Base-by-base conservation (phyloP, 2,797 vertebrate species). In the Microctenopoma lineatum region DNA sequence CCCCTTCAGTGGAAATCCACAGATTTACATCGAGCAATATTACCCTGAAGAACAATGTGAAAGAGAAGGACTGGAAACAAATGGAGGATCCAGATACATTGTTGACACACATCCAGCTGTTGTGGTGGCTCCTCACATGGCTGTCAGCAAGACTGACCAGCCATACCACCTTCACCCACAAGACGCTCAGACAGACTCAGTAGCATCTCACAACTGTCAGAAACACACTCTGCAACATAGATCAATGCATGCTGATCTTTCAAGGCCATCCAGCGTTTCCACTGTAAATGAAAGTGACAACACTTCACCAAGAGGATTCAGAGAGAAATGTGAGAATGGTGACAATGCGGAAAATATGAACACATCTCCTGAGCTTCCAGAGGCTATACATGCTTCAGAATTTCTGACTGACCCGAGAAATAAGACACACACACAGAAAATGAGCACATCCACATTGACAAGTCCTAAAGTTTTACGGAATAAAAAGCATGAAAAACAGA, bases 161-260 rank as follows among this genome's bases (percentile, higher is more conserved):
- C 82, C 81, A 0, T 90, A 86, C 84, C 80, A 32, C 58, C 80
- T 90, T 2, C 84, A 89, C 65, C 75, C 65, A 29, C 76, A 71
- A 44, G 50, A 81, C 4, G 53, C 34, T 27, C 48, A 59, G 6
- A 69, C 34, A 4, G 50, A 38, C 41, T 50, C 75, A 2, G 10
- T 16, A 8, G 6, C 39, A 10, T 59, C 75, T 4, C 41, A 15
- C 50, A 14, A 0, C 42, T 55, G 4, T 64, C 59, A 51, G 11
- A 18, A 15, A 29, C 9, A 42, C 2, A 47, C 32, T 44, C 52
- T 16, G 16, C 63, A 70, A 4, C 18, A 26, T 1, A 32, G 1
- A 39, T 59, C 61, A 27, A 47, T 51, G 13, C 2, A 48, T 9
- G 10, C n/a, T 50, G 52, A 52, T 1, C 27, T 27, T 39, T 63